Base-by-base conservation (phyloP, 2,888 invertebrate species). In the Phaedon cochleariae region DNA sequence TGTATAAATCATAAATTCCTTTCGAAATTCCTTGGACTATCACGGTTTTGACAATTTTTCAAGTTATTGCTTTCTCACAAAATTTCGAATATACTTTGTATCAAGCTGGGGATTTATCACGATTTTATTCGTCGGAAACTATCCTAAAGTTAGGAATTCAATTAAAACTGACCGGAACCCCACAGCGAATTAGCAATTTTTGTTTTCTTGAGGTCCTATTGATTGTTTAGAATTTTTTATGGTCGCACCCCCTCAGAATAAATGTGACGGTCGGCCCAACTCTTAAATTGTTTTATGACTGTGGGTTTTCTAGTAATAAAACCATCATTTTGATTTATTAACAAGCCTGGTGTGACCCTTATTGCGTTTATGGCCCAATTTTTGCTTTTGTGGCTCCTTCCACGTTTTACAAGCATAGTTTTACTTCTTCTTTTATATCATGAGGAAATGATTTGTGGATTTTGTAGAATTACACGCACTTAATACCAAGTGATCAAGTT, bases 291-390 rank as follows among this genome's bases (percentile, higher is more conserved):
- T 67, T 75, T 75, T 75, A 74, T 67, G 73, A 71, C 73, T 55
- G 62, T 62, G 67, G 65, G 71, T 68, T 68, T 68, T 67, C 67
- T 67, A 63, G 73, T 74, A 75, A 77, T 77, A 77, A 77, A 77
- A 76, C 75, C 75, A 76, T 77, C 77, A 75, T 73, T 75, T 67
- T 76, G 77, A 77, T 76, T 76, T 77, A 77, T 77, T 74, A 73
- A 70, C 72, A 69, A 68, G 73, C 67, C 70, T 65, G 64, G 71
- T 65, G 65, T 51, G 55, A 52, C 63, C 71, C 69, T 70, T 67
- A 71, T 74, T 73, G 74, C 72, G 62, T 74, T 73, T 73, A 74
- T 65, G 72, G 71, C 67, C 73, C 71, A 73, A 73, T 74, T 73
- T 71, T 67, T 68, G 67, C 69, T 67, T 62, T 62, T 69, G 67